Percentiles rank a stretch among this genome's conserved stretches.
Conservation (phyloP, 1,140 invertebrate genomes). For the Reticulitermes speratus region DNA sequence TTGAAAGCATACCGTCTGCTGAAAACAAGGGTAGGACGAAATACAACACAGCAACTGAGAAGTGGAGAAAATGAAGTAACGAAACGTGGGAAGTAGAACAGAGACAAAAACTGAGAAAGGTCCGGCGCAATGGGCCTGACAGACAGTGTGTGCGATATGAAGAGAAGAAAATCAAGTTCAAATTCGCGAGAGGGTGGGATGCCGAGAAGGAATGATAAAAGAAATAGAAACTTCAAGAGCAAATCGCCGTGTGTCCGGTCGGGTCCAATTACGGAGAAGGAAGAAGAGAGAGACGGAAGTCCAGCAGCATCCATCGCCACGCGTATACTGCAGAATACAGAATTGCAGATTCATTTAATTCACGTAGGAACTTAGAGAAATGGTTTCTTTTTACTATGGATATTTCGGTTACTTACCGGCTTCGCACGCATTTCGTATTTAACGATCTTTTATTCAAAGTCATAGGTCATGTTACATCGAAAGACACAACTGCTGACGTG, state of each 20-base stretch:
- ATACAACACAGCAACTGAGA: not conserved
- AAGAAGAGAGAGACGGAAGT: not conserved
- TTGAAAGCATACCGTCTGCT: not conserved
- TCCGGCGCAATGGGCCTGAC: not conserved
- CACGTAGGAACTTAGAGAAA: no score
- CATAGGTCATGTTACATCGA: no score
- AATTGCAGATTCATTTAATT: no score
- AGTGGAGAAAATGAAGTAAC: not conserved
- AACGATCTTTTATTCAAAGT: no score
- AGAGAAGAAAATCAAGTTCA: not conserved
- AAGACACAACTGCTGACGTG: no score
- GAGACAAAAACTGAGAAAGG: not conserved
- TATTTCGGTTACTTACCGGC: no score
- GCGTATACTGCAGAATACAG: not conserved
- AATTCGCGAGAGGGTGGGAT: not conserved
- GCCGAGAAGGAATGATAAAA: not conserved
- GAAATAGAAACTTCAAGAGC: constrained; percentile 1
- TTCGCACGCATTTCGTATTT: no score
- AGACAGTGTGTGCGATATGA: not conserved
- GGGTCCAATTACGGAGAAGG: not conserved
- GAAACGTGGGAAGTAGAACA: not conserved
- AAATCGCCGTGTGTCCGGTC: constrained; percentile 8
- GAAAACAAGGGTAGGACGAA: not conserved
- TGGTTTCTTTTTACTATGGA: no score
- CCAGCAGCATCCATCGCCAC: not conserved